phyloP scores from a whole-genome alignment of 2,113 vertebrate species.

The Rhabdomys dilectus region DNA sequence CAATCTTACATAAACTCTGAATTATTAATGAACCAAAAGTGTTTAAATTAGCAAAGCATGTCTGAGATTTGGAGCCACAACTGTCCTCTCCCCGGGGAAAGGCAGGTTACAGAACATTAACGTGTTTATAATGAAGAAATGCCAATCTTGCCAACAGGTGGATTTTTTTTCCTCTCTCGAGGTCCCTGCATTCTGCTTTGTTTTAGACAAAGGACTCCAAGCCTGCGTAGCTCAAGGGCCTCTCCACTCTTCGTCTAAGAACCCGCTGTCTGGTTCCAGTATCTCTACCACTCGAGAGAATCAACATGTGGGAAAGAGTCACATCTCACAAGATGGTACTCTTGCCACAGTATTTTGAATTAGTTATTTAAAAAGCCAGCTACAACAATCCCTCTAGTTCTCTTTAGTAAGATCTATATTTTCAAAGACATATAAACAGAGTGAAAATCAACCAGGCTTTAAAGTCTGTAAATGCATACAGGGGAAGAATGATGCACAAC shows the following conservation, averaged over 20 bases:
- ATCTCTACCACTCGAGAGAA: not conserved
- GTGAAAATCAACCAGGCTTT: constrained; percentile 4
- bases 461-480: not conserved
- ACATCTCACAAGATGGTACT: not conserved
- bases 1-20: not conserved
- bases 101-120: not conserved
- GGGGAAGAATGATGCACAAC: not conserved
- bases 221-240: not conserved
- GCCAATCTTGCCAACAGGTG: constrained; percentile 71
- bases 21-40: constrained; percentile 47
- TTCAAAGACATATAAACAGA: not conserved
- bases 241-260: not conserved
- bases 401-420: not conserved
- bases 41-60: constrained; percentile 32
- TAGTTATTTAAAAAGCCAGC: not conserved
- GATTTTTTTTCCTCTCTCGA: not conserved
- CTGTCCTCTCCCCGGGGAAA: not conserved
- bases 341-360: not conserved
- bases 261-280: not conserved
- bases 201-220: constrained; percentile 65
- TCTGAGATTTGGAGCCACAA: constrained; percentile 2
- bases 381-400: not conserved
- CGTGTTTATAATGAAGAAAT: not conserved
- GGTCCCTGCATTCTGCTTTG: constrained; percentile 20
- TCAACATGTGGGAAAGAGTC: not conserved